Evolutionary conservation across 1,140 invertebrate species (phyloP).

Genomic region (Dreissena rostriformis): DNA sequence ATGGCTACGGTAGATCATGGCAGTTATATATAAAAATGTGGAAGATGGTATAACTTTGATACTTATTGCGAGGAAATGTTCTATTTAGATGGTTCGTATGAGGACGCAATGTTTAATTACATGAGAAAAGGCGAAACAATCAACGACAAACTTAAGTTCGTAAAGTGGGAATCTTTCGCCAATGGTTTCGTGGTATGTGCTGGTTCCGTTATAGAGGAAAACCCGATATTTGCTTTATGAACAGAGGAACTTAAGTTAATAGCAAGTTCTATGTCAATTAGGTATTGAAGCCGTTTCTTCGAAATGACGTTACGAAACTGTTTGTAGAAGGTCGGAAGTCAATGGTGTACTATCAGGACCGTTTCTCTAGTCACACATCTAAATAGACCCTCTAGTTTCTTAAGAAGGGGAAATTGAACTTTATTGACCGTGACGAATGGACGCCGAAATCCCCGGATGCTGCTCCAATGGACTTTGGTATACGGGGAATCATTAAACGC

Average conservation of each 20-base stretch:
- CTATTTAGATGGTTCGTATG: slow-evolving; percentile 20
- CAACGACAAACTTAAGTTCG: slow-evolving; percentile 4
- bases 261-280: slow-evolving; percentile 1
- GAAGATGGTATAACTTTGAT: slow-evolving; percentile 16
- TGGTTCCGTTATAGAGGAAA: slow-evolving; percentile 17
- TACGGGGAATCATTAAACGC: slow-evolving; percentile 21
- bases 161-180: slow-evolving; percentile 4
- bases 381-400: slow-evolving; percentile 25
- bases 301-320: slow-evolving; percentile 5
- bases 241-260: slow-evolving; percentile 1
- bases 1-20: slow-evolving; percentile 23
- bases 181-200: neutral
- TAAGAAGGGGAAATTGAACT: slow-evolving; percentile 4
- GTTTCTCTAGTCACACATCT: slow-evolving; percentile 10
- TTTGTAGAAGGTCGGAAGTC: neutral
- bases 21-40: neutral
- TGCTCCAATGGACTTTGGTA: slow-evolving; percentile 18
- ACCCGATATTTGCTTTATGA: neutral
- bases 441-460: slow-evolving; percentile 25
- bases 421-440: slow-evolving; percentile 18
- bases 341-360: slow-evolving; percentile 26
- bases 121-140: slow-evolving; percentile 2
- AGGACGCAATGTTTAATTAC: neutral
- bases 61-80: slow-evolving; percentile 13
- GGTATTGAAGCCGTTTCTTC: slow-evolving; percentile 8